Percentiles rank a stretch among this genome's conserved stretches.
phyloP scores from a whole-genome alignment of 2,797 vertebrate species.

The Silurus lanzhouensis region DNA sequence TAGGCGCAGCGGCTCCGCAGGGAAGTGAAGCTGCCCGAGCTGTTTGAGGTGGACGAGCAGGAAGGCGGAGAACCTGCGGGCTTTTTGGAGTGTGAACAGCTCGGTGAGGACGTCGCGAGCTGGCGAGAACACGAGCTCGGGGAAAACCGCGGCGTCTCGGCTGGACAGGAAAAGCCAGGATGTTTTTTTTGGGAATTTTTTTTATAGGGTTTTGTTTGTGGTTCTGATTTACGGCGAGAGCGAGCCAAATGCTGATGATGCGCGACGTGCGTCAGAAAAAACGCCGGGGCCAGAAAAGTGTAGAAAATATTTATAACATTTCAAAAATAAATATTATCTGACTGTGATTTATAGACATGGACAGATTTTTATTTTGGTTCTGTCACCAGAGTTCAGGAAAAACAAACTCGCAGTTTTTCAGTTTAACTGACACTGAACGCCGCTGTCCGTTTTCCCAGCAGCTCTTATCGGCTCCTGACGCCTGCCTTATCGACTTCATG shows the following conservation, averaged over 20 bases:
- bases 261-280: slow-evolving; percentile 40
- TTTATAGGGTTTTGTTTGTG: slow-evolving; percentile 26
- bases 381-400: slow-evolving; percentile 4
- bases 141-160: neutral
- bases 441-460: neutral
- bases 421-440: neutral
- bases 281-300: slow-evolving; percentile 4
- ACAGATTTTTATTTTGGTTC: neutral
- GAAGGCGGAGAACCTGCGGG: neutral
- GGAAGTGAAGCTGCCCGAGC: slow-evolving; percentile 62
- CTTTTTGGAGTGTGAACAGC: neutral
- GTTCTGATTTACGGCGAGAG: slow-evolving; percentile 30
- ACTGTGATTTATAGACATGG: neutral
- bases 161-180: neutral
- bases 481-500: neutral
- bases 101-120: neutral
- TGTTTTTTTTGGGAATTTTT: slow-evolving; percentile 3
- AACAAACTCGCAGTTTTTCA: neutral
- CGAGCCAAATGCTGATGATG: slow-evolving; percentile 44
- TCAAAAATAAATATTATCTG: neutral
- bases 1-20: slow-evolving; percentile 73
- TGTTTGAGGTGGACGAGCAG: neutral
- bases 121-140: neutral
- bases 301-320: neutral
- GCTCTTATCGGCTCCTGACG: neutral